Evolutionary conservation across 2,888 invertebrate genomes (phyloP).

Genomic region (Hymenopus coronatus): DNA sequence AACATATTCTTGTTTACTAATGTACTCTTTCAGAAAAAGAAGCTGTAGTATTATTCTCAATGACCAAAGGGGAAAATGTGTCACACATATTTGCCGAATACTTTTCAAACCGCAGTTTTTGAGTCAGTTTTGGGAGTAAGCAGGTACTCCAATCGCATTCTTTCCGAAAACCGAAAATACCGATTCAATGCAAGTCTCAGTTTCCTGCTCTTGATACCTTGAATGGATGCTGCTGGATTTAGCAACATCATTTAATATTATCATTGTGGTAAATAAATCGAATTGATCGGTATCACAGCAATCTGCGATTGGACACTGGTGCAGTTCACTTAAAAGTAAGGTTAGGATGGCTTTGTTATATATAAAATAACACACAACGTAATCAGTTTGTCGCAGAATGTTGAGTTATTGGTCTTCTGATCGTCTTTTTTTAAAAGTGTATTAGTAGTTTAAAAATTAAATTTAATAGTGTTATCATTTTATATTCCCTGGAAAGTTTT

Average conservation of each 20-base stretch:
- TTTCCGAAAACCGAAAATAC: background rate
- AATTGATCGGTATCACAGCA: background rate
- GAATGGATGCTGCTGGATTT: background rate
- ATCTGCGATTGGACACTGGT: background rate
- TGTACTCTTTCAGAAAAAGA: no score
- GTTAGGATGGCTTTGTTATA: background rate
- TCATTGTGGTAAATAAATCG: background rate
- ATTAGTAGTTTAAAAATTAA: background rate
- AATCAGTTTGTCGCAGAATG: background rate
- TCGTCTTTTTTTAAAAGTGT: background rate
- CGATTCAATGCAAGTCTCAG: background rate
- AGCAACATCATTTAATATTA: background rate
- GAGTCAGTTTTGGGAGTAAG: no score
- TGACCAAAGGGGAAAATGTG: no score
- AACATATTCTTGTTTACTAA: no score
- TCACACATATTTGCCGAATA: no score
- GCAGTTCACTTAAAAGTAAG: background rate
- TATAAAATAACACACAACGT: background rate
- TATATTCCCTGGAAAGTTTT: background rate
- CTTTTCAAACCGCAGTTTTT: no score
- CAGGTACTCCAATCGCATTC: background rate
- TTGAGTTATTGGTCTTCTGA: background rate
- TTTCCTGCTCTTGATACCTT: conserved; percentile 31
- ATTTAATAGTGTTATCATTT: background rate
- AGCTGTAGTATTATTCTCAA: no score